A percentile compares a stretch with the other conserved stretches of the same genome.
Evolutionary conservation across 2,797 vertebrate genomes (phyloP).

Genomic region (Cetoscarus ocellatus): DNA sequence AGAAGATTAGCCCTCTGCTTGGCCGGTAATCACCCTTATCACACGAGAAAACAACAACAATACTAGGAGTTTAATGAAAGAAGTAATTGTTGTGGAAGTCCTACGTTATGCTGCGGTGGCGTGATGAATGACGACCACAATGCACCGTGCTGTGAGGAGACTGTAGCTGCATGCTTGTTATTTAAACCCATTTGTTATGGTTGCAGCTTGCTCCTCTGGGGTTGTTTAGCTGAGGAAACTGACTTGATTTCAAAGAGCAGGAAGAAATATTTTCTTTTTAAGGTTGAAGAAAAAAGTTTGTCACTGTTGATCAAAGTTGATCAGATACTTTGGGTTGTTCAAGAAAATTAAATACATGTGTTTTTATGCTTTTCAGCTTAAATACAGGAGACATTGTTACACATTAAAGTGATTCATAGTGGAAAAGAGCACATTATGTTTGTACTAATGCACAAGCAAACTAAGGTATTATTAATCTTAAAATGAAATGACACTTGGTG

Average conservation of each 20-base stretch:
- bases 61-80: slow-evolving; percentile 74
- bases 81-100: slow-evolving; percentile 79
- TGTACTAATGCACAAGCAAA: background rate
- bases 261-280: slow-evolving; percentile 1
- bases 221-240: slow-evolving; percentile 42
- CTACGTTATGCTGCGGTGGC: slow-evolving; percentile 66
- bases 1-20: slow-evolving; percentile 75
- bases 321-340: background rate
- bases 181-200: slow-evolving; percentile 72
- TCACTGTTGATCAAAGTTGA: slow-evolving; percentile 4
- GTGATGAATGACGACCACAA: slow-evolving; percentile 75
- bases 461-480: no score
- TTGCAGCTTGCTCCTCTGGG: slow-evolving; percentile 55
- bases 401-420: background rate
- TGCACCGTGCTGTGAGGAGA: slow-evolving; percentile 64
- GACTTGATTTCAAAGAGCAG: slow-evolving; percentile 37
- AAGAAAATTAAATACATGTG: background rate
- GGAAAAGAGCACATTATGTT: background rate
- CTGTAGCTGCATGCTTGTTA: slow-evolving; percentile 64
- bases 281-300: slow-evolving; percentile 6
- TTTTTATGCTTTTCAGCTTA: background rate
- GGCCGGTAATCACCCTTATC: slow-evolving; percentile 81
- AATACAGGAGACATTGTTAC: background rate
- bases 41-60: slow-evolving; percentile 75
- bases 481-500: no score